Base-by-base conservation (phyloP, 2,888 invertebrate genomes). In the Pseudeuparius sepicola region DNA sequence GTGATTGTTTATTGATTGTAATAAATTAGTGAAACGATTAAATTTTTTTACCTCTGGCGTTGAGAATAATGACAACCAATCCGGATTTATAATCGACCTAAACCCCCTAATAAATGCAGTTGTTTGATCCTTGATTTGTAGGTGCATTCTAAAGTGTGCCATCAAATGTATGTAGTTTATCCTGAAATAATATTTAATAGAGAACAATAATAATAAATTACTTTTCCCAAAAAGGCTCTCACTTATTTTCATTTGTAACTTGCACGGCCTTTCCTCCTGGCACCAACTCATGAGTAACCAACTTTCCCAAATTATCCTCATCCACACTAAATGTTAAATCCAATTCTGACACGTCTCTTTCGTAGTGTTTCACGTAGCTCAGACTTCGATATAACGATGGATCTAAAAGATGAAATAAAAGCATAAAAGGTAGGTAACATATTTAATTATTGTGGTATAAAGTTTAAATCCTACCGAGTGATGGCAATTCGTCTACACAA, bases 131-230 rank as follows among this genome's bases (percentile, higher is more conserved):
- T 87, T 86, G 45, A 98, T 98, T 67, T 97, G 97, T 5, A 86
- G 82, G 60, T 96, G 90, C 89, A 99, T 96, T 43, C 94, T 80
- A 61, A 96, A 97, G 64, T 94, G 92, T 0, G 98, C 98, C 90
- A 94, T 93, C 55, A 90, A 70, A 62, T 98, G 98, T 34, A 98
- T 92, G 61, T 99, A 98, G 56, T 90, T 88, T 48, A 99, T 94
- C 66, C 89, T 89, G 63, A 36, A 71, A 70, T 18, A 41, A 40
- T n/a, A n/a, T n/a, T n/a, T n/a, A n/a, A n/a, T n/a, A n/a, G n/a
- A n/a, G n/a, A n/a, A n/a, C n/a, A 7, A 7, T 12, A n/a, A n/a
- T n/a, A n/a, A n/a, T n/a, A n/a, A n/a, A n/a, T n/a, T n/a, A n/a
- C n/a, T n/a, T n/a, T n/a, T n/a, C n/a, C n/a, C n/a, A n/a, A n/a